phyloP scores from a whole-genome alignment of 2,797 vertebrate genomes.

The Gymnoscopelus microlampas region DNA sequence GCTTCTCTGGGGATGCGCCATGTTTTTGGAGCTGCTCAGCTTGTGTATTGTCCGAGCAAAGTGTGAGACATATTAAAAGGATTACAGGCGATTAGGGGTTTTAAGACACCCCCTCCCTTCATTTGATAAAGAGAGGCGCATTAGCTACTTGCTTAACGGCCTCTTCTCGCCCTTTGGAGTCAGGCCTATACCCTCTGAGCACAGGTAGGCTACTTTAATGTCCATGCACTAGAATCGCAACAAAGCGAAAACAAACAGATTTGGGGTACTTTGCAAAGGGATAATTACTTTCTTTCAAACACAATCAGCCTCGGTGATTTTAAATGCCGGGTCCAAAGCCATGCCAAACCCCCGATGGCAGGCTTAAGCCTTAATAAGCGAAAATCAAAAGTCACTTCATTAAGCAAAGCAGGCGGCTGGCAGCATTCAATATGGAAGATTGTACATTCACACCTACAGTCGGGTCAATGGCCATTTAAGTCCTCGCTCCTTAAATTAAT shows the following conservation, averaged over 20 bases:
- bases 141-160: slow-evolving; percentile 21
- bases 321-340: background rate
- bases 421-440: background rate
- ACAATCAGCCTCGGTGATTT: background rate
- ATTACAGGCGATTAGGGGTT: slow-evolving; percentile 82
- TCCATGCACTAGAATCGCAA: background rate
- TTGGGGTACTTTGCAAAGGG: background rate
- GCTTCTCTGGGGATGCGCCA: slow-evolving; percentile 5
- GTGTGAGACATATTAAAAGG: slow-evolving; percentile 85
- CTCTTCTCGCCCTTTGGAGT: slow-evolving; percentile 26
- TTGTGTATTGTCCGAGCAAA: slow-evolving; percentile 79
- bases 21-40: slow-evolving; percentile 12
- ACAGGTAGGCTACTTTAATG: background rate
- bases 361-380: background rate
- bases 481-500: slow-evolving; percentile 14
- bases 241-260: slow-evolving; percentile 18
- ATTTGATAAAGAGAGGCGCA: slow-evolving; percentile 56
- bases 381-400: slow-evolving; percentile 17
- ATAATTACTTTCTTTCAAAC: too few relatives aligned
- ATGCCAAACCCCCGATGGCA: background rate
- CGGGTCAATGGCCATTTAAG: slow-evolving; percentile 5
- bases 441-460: slow-evolving; percentile 23
- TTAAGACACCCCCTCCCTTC: slow-evolving; percentile 46
- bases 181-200: too few relatives aligned
- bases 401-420: slow-evolving; percentile 3